Percentiles rank a stretch among this genome's conserved stretches.
These are phyloP conservation scores for Steatornis caripensis DNA, from an alignment of 2,113 vertebrate genomes.

Conservation along the genomic window DNA sequence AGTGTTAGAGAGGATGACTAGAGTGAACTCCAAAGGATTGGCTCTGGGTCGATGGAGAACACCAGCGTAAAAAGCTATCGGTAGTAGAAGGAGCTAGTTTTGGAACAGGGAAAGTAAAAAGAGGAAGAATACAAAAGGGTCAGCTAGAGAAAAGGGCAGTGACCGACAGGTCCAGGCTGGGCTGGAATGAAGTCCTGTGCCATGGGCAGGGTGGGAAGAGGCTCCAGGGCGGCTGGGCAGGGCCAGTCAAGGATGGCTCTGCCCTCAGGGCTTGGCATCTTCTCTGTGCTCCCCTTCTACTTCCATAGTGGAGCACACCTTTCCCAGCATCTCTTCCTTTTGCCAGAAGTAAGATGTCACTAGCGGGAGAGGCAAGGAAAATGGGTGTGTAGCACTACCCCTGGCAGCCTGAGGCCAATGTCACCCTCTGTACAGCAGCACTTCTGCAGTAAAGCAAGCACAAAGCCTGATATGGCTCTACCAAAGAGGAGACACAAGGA, in stretches of 20 bases:
- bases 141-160: not conserved
- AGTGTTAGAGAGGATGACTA: not conserved
- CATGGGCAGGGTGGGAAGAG: not conserved
- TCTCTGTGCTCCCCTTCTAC: not conserved
- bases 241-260: not conserved
- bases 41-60: not conserved
- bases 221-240: not conserved
- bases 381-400: not conserved
- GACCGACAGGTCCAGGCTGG: not conserved
- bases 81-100: not conserved
- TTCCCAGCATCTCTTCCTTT: not conserved
- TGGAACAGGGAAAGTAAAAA: not conserved
- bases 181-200: not conserved
- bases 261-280: not conserved
- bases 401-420: not conserved
- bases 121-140: not conserved
- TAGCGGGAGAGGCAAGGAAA: fast-evolving
- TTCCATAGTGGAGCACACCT: not conserved
- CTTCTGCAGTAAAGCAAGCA: not conserved
- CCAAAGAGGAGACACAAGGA: not conserved
- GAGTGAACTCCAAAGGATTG: not conserved
- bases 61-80: fast-evolving
- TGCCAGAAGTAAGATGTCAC: not conserved
- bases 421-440: not conserved
- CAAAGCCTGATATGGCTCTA: not conserved